Evolutionary conservation across 2,113 vertebrate genomes (phyloP), one percentile per base, ranked within the genome.

Genomic region (Hypomesus transpacificus): DNA sequence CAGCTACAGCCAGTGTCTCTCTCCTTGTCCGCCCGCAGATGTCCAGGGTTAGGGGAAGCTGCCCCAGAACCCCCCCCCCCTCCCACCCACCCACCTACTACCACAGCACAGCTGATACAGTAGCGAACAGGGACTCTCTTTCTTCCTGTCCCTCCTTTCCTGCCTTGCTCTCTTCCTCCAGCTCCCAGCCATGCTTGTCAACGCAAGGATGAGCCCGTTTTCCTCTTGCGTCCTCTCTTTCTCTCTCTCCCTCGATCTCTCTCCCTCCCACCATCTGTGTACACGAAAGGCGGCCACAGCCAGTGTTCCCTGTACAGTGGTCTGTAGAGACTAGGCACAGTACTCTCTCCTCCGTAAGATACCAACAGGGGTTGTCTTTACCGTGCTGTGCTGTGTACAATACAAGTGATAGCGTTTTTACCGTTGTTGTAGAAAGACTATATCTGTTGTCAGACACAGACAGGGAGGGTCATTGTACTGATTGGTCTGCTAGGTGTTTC

Each of bases 1-100:
- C 68, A 68, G 65, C 57, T 52, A 6, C 69, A 81, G 80, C 77
- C 79, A 82, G 73, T 11, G 39, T 46, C 39, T 46, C 39, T 46
- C 7, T 46, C 39, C 39, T 13, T 46, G 8, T 46, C 39, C 39
- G 39, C 39, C 5, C 39, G 7, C 11, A 46, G 39, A 46, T 46
- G 39, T 46, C 5, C 39, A 46, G 39, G 39, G 9, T 11, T 46
- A 7, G 7, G 39, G 7, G 39, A 46, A 46, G 39, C 9, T 46
- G 39, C 39, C 39, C 39, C 39, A 46, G 39, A 46, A 13, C 26
- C 60, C 14, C 26, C 14, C 26, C 26, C 13, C 60, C 14, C 24
- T 3, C 60, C 6, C 13, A 2, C 60, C 3, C 26, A 16, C 22
- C 21, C 60, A 4, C 16, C 26, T 24, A 4, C 21, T 16, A 56